Evolutionary conservation across 2,888 invertebrate genomes (phyloP).

Genomic region (Synergus gifuensis): DNA sequence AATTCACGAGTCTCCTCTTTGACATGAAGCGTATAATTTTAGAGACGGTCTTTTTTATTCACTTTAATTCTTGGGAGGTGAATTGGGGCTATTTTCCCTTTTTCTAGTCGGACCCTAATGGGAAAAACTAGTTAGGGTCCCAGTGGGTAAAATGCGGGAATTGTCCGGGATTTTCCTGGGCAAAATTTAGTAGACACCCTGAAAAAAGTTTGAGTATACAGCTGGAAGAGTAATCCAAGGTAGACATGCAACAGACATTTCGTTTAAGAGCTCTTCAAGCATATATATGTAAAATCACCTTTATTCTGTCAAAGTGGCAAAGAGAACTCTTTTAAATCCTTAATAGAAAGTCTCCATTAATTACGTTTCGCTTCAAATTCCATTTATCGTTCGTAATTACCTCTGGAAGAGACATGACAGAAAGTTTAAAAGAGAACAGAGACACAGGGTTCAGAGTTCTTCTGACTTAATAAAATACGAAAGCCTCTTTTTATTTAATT

Average conservation of each 20-base stretch:
- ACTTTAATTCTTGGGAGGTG: not conserved
- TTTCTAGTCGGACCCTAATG: too few relatives aligned
- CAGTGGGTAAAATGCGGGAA: too few relatives aligned
- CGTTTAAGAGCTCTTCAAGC: slow-evolving; percentile 25
- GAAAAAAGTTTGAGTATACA: slow-evolving; percentile 10
- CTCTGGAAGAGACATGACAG: not conserved
- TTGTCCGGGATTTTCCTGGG: too few relatives aligned
- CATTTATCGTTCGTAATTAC: not conserved
- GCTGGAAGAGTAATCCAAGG: not conserved
- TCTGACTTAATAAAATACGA: not conserved
- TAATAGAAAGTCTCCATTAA: not conserved
- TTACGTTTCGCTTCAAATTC: not conserved
- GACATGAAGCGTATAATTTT: not conserved
- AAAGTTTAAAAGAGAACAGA: not conserved
- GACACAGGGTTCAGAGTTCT: not conserved
- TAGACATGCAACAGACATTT: slow-evolving; percentile 36
- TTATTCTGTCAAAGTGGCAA: slow-evolving; percentile 14
- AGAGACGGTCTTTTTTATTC: not conserved
- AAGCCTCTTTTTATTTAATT: not conserved
- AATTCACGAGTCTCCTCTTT: slow-evolving; percentile 1
- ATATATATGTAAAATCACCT: slow-evolving; percentile 24
- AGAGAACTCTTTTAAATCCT: not conserved
- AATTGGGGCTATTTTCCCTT: not conserved
- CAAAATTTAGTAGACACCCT: too few relatives aligned
- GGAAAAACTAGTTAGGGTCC: too few relatives aligned